Percentiles rank a stretch among this genome's conserved stretches.
Conservation (phyloP, 2,797 vertebrate species). For the Bradypodion ventrale region DNA sequence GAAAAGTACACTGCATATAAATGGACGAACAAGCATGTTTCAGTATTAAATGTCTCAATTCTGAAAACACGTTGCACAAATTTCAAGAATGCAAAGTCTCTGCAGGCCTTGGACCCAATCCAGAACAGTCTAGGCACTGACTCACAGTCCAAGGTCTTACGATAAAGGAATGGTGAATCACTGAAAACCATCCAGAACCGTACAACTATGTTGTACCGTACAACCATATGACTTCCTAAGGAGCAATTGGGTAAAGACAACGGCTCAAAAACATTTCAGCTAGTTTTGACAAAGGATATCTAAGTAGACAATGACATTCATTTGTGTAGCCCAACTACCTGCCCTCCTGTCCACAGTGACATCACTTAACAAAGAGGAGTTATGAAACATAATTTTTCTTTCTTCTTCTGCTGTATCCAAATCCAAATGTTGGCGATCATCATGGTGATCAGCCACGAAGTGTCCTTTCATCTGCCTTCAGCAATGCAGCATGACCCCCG, state of each 20-base stretch:
- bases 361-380: neutral
- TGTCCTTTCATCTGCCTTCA: too few species aligned
- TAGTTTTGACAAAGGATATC: neutral
- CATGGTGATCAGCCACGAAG: too few species aligned
- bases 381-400: too few species aligned
- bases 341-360: too few species aligned
- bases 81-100: neutral
- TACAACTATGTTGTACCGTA: neutral
- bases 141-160: neutral
- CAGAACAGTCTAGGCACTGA: neutral
- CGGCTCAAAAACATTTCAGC: neutral
- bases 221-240: neutral
- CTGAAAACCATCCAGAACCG: neutral
- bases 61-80: neutral
- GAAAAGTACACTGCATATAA: neutral
- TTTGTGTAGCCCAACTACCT: too few species aligned
- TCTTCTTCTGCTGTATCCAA: too few species aligned
- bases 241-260: neutral
- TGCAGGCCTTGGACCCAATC: neutral
- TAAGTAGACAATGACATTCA: too few species aligned
- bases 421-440: too few species aligned
- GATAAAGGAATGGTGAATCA: neutral
- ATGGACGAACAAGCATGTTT: neutral
- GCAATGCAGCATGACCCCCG: too few species aligned
- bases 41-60: neutral